phyloP scores from a whole-genome alignment of 2,888 invertebrate species.

The Apamea sordens region DNA sequence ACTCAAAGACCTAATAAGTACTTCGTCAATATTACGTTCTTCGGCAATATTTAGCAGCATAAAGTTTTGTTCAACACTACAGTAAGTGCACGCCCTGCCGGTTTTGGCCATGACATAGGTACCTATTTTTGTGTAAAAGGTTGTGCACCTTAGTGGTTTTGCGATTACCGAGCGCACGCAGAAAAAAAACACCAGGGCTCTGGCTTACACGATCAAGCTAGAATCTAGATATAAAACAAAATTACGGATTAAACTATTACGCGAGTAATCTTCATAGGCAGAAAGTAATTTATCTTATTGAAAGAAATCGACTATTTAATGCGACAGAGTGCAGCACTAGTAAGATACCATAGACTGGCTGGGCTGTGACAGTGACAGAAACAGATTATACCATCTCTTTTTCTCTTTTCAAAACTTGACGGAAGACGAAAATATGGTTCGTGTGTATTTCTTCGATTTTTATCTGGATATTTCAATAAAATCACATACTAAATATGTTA shows the following conservation, averaged over 20 bases:
- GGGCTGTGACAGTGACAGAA: slow-evolving; percentile 36
- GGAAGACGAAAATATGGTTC: slow-evolving; percentile 86
- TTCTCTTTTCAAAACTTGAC: slow-evolving; percentile 80
- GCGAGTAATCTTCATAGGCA: no score
- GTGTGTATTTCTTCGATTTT: slow-evolving; percentile 75
- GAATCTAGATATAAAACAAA: neutral
- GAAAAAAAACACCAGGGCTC: neutral
- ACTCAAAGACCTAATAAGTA: no score
- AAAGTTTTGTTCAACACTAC: no score
- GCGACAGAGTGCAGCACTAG: neutral
- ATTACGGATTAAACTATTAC: neutral
- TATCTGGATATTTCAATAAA: slow-evolving; percentile 74
- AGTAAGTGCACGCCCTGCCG: neutral
- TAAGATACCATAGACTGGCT: slow-evolving; percentile 2
- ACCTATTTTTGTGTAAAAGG: neutral
- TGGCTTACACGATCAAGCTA: neutral
- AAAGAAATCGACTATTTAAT: slow-evolving; percentile 9
- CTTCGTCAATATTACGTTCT: no score
- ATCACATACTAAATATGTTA: slow-evolving; percentile 69
- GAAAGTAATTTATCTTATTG: no score
- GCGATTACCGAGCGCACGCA: neutral
- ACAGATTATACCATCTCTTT: slow-evolving; percentile 60
- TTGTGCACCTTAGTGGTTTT: neutral
- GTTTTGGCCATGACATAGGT: neutral
- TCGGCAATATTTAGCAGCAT: no score